phyloP scores from a whole-genome alignment of 2,888 invertebrate species.

The Ptychoptera contaminata region DNA sequence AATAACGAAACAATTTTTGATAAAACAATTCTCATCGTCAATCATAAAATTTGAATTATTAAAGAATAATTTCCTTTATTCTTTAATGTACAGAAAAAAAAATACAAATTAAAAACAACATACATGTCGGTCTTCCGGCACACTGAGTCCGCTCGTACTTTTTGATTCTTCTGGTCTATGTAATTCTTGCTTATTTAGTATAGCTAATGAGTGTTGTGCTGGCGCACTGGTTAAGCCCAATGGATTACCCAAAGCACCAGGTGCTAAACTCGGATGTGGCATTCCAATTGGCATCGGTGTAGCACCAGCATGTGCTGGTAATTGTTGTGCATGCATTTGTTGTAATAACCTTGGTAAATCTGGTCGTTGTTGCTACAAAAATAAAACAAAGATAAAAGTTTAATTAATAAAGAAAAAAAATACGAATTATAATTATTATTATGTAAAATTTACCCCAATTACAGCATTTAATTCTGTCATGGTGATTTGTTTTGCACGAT shows the following conservation, averaged over 20 bases:
- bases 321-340: conserved; percentile 85
- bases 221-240: conserved; percentile 46
- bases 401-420: background rate
- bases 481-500: conserved; percentile 87
- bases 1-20: background rate
- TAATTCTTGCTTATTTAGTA: conserved; percentile 63
- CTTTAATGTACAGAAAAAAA: background rate
- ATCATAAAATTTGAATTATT: too few species aligned
- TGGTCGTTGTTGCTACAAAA: conserved; percentile 67
- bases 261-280: conserved; percentile 45
- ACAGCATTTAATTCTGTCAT: conserved; percentile 90
- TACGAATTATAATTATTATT: conserved; percentile 3
- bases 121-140: conserved; percentile 27
- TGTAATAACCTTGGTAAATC: conserved; percentile 70
- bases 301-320: conserved; percentile 51
- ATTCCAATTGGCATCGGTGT: conserved; percentile 53
- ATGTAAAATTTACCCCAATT: conserved; percentile 61
- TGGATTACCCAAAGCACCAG: conserved; percentile 39
- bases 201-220: conserved; percentile 58
- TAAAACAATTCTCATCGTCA: background rate
- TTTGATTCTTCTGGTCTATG: conserved; percentile 62
- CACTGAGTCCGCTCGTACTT: conserved; percentile 44
- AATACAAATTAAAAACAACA: conserved; percentile 2
- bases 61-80: too few species aligned
- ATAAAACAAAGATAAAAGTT: conserved; percentile 12